Evolutionary conservation across 2,113 vertebrate species (phyloP).

Genomic region (Psittacula cyanocephala): DNA sequence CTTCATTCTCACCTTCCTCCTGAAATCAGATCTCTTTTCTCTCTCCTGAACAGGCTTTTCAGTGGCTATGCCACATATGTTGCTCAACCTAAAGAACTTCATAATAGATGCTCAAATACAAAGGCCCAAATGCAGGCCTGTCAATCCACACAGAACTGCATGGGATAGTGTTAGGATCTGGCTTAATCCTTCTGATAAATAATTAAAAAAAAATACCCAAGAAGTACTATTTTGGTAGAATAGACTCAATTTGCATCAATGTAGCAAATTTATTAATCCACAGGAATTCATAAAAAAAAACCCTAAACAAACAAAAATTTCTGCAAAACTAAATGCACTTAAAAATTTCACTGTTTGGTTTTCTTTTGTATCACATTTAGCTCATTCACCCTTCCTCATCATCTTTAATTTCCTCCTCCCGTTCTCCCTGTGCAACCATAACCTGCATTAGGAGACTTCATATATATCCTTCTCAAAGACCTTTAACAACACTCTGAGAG

Average conservation of each 20-base stretch:
- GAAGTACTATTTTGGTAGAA: not conserved
- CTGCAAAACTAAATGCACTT: not conserved
- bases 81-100: not conserved
- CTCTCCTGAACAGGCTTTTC: fast-evolving
- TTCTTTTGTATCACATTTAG: not conserved
- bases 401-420: not conserved
- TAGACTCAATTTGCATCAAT: not conserved
- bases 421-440: not conserved
- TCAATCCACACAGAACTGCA: not conserved
- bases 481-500: not conserved
- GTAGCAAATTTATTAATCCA: not conserved
- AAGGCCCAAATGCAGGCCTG: not conserved
- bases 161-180: not conserved
- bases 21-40: not conserved
- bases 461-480: not conserved
- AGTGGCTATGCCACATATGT: not conserved
- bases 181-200: not conserved
- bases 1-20: not conserved
- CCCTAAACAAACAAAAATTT: not conserved
- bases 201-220: not conserved
- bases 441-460: not conserved
- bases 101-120: too few relatives aligned
- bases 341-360: not conserved
- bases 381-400: not conserved
- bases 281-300: not conserved